Percentiles rank a stretch among this genome's conserved stretches.
Conservation (phyloP, 2,113 vertebrate species). For the Hippolais icterina region DNA sequence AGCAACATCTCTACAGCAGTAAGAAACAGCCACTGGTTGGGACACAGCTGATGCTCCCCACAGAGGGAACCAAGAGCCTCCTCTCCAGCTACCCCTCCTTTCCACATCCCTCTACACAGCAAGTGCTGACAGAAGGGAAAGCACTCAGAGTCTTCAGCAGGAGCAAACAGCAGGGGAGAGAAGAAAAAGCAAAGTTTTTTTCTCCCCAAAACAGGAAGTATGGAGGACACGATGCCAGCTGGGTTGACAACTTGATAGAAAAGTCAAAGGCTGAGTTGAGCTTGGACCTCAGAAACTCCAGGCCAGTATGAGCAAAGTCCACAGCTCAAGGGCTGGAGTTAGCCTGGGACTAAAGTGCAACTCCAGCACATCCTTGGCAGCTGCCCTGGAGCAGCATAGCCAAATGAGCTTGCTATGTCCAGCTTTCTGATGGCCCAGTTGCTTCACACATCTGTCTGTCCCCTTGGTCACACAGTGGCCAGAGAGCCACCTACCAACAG, state of each 20-base stretch:
- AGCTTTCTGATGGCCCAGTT: background rate
- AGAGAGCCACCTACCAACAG: background rate
- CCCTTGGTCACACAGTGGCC: background rate
- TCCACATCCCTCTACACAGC: background rate
- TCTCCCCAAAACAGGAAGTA: background rate
- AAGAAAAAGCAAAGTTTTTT: background rate
- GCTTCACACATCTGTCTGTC: background rate
- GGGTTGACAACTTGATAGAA: fast-evolving
- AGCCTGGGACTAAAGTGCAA: background rate
- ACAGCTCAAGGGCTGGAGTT: fast-evolving
- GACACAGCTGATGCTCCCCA: background rate
- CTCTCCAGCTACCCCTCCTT: background rate
- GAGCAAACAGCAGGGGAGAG: background rate
- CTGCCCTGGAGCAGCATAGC: background rate
- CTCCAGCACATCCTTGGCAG: background rate
- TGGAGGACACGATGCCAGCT: background rate
- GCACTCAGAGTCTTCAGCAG: background rate
- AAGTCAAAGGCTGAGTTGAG: background rate
- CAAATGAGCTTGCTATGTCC: background rate
- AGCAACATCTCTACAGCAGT: background rate
- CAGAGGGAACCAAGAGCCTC: background rate
- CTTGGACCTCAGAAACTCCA: background rate
- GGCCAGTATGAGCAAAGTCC: background rate
- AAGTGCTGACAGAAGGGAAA: background rate
- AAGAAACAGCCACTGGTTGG: background rate